phyloP scores from a whole-genome alignment of 2,888 invertebrate species.

The Dimorphilus gyrociliatus region DNA sequence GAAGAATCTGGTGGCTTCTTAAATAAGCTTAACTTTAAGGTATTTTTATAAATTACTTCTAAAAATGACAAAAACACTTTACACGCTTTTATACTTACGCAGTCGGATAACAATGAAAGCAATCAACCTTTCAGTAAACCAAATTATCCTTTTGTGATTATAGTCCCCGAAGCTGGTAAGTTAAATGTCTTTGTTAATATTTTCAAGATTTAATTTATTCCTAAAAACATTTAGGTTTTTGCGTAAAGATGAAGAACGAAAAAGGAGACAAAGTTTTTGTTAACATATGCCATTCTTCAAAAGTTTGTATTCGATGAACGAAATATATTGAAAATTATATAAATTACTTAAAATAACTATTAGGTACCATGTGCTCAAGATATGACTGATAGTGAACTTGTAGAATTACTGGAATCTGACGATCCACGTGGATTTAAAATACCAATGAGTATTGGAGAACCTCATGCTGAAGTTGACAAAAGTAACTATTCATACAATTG shows the following conservation, averaged over 20 bases:
- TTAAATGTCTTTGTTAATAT: too few relatives aligned
- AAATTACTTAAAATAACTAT: slow-evolving; percentile 1
- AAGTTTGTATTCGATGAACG: slow-evolving; percentile 43
- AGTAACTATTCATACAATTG: slow-evolving; percentile 29
- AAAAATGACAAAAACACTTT: too few relatives aligned
- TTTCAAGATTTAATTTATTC: too few relatives aligned
- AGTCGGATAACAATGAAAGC: too few relatives aligned
- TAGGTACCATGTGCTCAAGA: slow-evolving; percentile 34
- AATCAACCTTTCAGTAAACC: too few relatives aligned
- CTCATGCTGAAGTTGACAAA: slow-evolving; percentile 60
- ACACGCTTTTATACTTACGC: too few relatives aligned
- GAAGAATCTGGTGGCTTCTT: too few relatives aligned
- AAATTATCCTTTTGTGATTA: too few relatives aligned
- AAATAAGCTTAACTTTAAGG: too few relatives aligned
- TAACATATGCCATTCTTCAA: slow-evolving; percentile 62
- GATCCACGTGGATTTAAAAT: slow-evolving; percentile 57
- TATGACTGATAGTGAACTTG: slow-evolving; percentile 45
- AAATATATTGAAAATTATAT: slow-evolving; percentile 20
- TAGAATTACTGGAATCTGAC: slow-evolving; percentile 50
- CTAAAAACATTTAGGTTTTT: slow-evolving; percentile 28
- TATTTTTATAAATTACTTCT: too few relatives aligned
- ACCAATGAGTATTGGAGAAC: slow-evolving; percentile 76
- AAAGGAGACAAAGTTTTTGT: slow-evolving; percentile 47
- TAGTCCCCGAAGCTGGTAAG: too few relatives aligned
- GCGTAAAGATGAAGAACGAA: slow-evolving; percentile 26